These are phyloP conservation scores for Drosophila bocqueti DNA, from an alignment of 1,140 invertebrate genomes.

Conservation along the genomic window DNA sequence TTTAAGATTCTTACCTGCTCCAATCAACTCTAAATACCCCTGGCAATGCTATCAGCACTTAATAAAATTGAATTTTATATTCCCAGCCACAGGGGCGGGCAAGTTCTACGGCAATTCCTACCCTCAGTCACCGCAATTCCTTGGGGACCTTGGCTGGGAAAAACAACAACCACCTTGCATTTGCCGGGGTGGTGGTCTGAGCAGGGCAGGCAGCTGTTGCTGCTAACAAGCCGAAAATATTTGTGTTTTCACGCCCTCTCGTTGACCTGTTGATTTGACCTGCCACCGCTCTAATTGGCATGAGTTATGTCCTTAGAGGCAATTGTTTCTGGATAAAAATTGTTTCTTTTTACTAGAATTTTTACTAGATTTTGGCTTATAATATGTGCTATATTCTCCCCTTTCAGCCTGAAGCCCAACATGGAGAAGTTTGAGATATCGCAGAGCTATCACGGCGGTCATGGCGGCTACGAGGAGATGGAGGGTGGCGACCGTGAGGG, in stretches of 20 bases:
- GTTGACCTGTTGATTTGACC: slow-evolving; percentile 63
- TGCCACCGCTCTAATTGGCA: slow-evolving; percentile 63
- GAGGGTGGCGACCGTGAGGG: slow-evolving; percentile 86
- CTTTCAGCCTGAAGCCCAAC: slow-evolving; percentile 74
- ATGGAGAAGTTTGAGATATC: slow-evolving; percentile 88
- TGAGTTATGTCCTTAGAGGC: slow-evolving; percentile 52
- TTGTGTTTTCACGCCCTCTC: slow-evolving; percentile 66
- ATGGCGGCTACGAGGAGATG: slow-evolving; percentile 86
- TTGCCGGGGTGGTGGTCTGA: neutral
- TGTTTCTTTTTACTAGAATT: neutral
- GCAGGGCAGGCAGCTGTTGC: slow-evolving; percentile 46
- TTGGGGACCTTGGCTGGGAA: slow-evolving; percentile 63
- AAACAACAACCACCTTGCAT: slow-evolving; percentile 29
- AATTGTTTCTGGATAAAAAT: neutral
- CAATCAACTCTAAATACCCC: slow-evolving; percentile 63
- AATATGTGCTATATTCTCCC: neutral
- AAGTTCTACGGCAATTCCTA: slow-evolving; percentile 11
- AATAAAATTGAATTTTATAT: slow-evolving; percentile 85
- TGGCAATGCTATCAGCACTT: slow-evolving; percentile 73
- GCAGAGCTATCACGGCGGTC: slow-evolving; percentile 84
- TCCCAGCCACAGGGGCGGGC: slow-evolving; percentile 44
- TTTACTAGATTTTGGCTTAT: too few species aligned
- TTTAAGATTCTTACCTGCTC: slow-evolving; percentile 47
- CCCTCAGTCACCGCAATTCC: slow-evolving; percentile 51
- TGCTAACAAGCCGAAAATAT: slow-evolving; percentile 78